Base-by-base conservation (phyloP, 2,113 vertebrate genomes). In the Sphaerodactylus townsendi region DNA sequence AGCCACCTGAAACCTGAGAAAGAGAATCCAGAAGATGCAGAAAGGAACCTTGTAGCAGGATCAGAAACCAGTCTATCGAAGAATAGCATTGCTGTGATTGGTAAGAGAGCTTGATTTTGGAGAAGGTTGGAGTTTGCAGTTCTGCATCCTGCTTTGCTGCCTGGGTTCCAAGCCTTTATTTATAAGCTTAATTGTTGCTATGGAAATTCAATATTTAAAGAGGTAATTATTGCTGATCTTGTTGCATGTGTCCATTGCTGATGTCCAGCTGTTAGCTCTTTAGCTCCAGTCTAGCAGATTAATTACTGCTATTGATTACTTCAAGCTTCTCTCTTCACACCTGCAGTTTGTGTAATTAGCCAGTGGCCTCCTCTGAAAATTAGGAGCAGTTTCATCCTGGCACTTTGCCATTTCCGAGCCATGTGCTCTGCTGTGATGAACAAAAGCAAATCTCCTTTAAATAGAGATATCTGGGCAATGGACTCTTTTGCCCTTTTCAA, bases 221-320 rank as follows among this genome's bases (percentile, higher is more conserved):
- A 96, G 96, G 96, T 96, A 96, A 97, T 97, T 97, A 97, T 96
- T 96, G 96, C 96, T 96, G 96, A 96, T 97, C 96, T 96, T 97
- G 95, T 97, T 97, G 95, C 96, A 95, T 97, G 96, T 97, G 96
- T 96, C 97, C 97, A 94, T 97, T 96, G 94, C 96, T 96, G 96
- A 96, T 96, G 96, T 97, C 96, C 96, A 97, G 96, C 96, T 97
- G 96, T 97, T 97, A 97, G 96, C 96, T 97, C 96, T 97, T 97
- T 97, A 96, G 96, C 96, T 96, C 94, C 93, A 97, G 96, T 95
- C 96, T 97, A 95, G 96, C 96, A 97, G 96, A 97, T 97, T 97
- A 97, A 97, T 97, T 97, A 97, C 97, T 95, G 95, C 96, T 97
- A 97, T 97, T 97, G 96, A 97, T 97, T 97, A 97, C 97, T 97